These are phyloP conservation scores for Ceuthmochares aereus DNA, from an alignment of 2,113 vertebrate genomes.

Conservation along the genomic window DNA sequence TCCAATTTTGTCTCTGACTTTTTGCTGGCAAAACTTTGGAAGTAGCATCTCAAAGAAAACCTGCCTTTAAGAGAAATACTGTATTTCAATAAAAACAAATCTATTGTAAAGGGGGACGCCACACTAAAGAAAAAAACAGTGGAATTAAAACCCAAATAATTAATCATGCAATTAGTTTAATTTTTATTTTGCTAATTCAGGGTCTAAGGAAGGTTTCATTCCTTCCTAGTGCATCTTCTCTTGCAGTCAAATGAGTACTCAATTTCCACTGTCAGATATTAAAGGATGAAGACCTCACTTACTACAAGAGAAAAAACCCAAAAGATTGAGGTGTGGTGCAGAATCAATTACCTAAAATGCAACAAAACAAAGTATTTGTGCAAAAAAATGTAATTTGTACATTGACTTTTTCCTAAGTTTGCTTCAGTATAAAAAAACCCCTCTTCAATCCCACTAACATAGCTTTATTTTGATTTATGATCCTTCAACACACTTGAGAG, in stretches of 20 bases:
- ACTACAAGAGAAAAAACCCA: neutral
- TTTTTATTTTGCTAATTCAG: neutral
- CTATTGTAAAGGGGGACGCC: neutral
- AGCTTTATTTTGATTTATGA: slow-evolving; percentile 1
- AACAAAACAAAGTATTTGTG: slow-evolving; percentile 47
- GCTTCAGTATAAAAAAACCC: slow-evolving; percentile 60
- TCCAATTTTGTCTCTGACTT: slow-evolving; percentile 10
- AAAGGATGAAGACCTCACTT: slow-evolving; percentile 33
- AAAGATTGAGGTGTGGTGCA: neutral
- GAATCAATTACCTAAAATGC: slow-evolving; percentile 42
- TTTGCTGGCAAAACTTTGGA: slow-evolving; percentile 46
- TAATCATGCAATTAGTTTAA: neutral
- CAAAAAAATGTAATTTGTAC: slow-evolving; percentile 31
- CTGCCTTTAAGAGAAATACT: slow-evolving; percentile 36
- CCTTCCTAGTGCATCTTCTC: slow-evolving; percentile 39
- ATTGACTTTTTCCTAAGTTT: slow-evolving; percentile 52
- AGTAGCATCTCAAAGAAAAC: slow-evolving; percentile 52
- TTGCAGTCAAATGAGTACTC: slow-evolving; percentile 33
- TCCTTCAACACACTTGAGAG: neutral
- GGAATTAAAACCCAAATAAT: neutral
- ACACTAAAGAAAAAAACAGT: neutral
- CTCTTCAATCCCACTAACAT: slow-evolving; percentile 29
- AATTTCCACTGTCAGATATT: slow-evolving; percentile 20
- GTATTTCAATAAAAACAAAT: neutral
- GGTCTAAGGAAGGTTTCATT: slow-evolving; percentile 35